Base-by-base conservation (phyloP, 2,113 vertebrate genomes). In the Pithys albifrons region DNA sequence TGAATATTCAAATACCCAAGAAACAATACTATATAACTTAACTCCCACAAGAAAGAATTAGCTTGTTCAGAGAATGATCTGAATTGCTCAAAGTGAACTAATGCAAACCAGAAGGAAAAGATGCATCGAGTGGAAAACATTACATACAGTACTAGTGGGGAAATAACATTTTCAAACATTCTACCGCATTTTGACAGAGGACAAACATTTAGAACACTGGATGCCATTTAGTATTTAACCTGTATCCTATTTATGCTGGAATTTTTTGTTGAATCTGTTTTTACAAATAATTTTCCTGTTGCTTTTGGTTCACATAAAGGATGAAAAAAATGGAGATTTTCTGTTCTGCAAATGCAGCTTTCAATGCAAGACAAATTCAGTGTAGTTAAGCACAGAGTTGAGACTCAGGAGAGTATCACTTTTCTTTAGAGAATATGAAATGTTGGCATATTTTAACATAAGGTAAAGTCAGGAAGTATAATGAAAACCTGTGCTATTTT, bases 1-100 rank as follows among this genome's bases (percentile, higher is more conserved):
- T 57, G 55, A 77, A 35, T 66, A 64, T 76, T 95, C 48, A 85
- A 86, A 89, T 51, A 73, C 39, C 49, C 54, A 66, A 58, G 79
- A 94, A 92, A 82, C 91, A 91, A 95, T 89, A 90, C 27, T 66
- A 41, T 91, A 31, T 66, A 96, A 90, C 45, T 87, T 65, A 79
- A 94, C 76, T 74, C 71, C 62, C 61, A 91, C 24, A 87, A 69
- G 46, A 94, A 94, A 91, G 55, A 69, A 95, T 39, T 12, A 23
- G 48, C 55, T 75, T 88, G n/a, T 94, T 83, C 31, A 57, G 62
- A 80, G 58, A 94, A 91, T 39, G 19, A 95, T 89, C 43, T 86
- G n/a, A 90, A 89, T 72, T 91, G 46, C 43, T 67, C 35, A 19
- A 61, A 91, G 19, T 59, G 83, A 58, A 62, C 62, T 79, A 93